phyloP scores from a whole-genome alignment of 1,140 invertebrate species.

The Rhysida immarginata region DNA sequence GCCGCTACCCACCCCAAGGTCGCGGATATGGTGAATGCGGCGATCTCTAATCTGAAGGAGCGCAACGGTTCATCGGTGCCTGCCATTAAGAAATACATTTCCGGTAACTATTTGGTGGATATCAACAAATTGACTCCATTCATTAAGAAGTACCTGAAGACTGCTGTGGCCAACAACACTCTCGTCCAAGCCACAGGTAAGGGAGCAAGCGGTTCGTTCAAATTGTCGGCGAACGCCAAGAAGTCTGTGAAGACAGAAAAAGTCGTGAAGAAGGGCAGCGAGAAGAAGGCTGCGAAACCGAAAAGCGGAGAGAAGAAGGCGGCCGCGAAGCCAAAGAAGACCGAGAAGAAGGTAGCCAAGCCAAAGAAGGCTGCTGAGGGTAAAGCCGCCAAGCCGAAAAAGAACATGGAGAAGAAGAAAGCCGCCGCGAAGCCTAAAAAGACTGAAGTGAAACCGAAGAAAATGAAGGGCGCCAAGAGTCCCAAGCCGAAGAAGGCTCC shows the following conservation, averaged over 20 bases:
- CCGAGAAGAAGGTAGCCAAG: background rate
- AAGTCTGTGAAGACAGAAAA: conserved; percentile 12
- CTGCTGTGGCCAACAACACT: conserved; percentile 14
- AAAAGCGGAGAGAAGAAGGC: background rate
- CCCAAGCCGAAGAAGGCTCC: too few relatives aligned
- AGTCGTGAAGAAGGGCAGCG: background rate
- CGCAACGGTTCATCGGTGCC: conserved; percentile 40
- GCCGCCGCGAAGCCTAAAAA: too few relatives aligned
- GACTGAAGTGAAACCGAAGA: too few relatives aligned
- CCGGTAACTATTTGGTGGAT: conserved; percentile 40
- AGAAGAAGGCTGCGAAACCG: background rate
- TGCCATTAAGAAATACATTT: conserved; percentile 47
- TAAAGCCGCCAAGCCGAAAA: background rate
- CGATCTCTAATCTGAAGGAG: conserved; percentile 42
- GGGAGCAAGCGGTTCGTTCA: conserved; percentile 20
- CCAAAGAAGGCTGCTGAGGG: conserved; percentile 2
- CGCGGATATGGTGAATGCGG: conserved; percentile 33
- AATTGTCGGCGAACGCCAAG: conserved; percentile 9
- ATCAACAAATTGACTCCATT: conserved; percentile 12
- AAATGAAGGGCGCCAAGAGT: too few relatives aligned
- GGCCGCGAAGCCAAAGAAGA: too few relatives aligned
- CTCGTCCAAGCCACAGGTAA: conserved; percentile 20
- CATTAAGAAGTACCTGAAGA: conserved; percentile 19
- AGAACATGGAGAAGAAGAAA: too few relatives aligned
- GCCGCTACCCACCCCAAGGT: conserved; percentile 24